Conservation (phyloP, 1,140 invertebrate genomes). For the Amphibalanus amphitrite region DNA sequence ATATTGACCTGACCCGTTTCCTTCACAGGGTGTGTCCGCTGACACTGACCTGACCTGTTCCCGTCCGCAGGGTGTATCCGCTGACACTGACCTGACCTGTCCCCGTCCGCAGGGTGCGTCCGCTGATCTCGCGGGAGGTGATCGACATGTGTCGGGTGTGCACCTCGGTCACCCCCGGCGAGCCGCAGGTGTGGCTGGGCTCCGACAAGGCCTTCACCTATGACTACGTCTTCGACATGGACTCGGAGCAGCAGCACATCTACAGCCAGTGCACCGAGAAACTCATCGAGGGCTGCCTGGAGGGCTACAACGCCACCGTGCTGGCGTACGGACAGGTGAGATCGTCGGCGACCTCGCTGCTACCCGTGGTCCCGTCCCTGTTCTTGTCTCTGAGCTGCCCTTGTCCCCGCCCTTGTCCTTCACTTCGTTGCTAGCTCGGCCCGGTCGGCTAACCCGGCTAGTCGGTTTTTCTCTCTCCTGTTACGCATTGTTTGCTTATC, state of each 20-base stretch:
- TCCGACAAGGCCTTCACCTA: slow-evolving; percentile 93
- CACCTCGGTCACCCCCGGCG: slow-evolving; percentile 64
- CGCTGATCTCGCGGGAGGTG: slow-evolving; percentile 76
- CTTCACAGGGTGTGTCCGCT: no score
- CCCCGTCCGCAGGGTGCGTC: slow-evolving; percentile 58
- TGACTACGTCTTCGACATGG: slow-evolving; percentile 77
- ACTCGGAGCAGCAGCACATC: slow-evolving; percentile 43
- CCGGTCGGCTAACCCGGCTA: no score
- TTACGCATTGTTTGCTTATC: no score
- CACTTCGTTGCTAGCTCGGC: no score
- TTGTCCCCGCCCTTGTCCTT: no score
- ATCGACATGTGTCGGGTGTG: slow-evolving; percentile 90
- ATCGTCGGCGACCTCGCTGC: no score
- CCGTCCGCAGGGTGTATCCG: no score
- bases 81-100: slow-evolving; percentile 36
- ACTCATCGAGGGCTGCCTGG: slow-evolving; percentile 70
- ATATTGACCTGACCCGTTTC: no score
- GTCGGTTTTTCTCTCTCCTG: no score
- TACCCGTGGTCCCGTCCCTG: no score
- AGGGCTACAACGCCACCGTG: slow-evolving; percentile 88
- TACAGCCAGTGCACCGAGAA: slow-evolving; percentile 70
- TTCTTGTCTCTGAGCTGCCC: no score
- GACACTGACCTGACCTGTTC: no score
- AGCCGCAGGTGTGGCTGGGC: slow-evolving; percentile 81
- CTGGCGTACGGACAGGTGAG: slow-evolving; percentile 81